Conservation (phyloP, 1,140 invertebrate genomes). For the Drosophila malerkotliana region DNA sequence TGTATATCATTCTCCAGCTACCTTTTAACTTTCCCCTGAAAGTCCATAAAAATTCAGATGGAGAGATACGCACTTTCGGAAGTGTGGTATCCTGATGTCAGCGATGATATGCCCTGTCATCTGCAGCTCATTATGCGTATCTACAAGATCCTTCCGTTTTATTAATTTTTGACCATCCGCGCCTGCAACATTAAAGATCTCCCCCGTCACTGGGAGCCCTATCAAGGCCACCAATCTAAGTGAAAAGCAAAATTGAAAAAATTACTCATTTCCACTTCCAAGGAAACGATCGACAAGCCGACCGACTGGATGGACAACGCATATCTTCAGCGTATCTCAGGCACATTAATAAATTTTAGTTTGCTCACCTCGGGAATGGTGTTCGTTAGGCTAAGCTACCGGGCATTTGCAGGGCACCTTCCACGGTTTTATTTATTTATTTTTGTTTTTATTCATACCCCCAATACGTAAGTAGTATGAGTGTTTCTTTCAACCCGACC, state of each 20-base stretch:
- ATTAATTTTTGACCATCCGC: constrained; percentile 39
- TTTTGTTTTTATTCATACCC: constrained; percentile 12
- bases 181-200: constrained; percentile 30
- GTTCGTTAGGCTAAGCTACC: constrained; percentile 67
- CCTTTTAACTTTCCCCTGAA: constrained; percentile 20
- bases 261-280: constrained; percentile 83
- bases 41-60: constrained; percentile 10
- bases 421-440: constrained; percentile 2
- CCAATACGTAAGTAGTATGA: no score
- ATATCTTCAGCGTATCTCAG: constrained; percentile 77
- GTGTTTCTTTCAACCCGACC: constrained; percentile 12
- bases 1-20: constrained; percentile 14
- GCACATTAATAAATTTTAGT: constrained; percentile 83
- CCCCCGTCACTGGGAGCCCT: constrained; percentile 31
- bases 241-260: constrained; percentile 76
- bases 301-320: constrained; percentile 30
- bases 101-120: constrained; percentile 58
- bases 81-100: constrained; percentile 30
- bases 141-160: constrained; percentile 18
- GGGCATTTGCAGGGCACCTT: constrained; percentile 39
- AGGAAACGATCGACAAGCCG: constrained; percentile 70
- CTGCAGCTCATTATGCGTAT: constrained; percentile 47
- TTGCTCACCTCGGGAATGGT: constrained; percentile 55
- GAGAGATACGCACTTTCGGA: constrained; percentile 44
- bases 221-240: constrained; percentile 76